These are phyloP conservation scores for Bombus waltoni DNA, from an alignment of 1,140 invertebrate genomes.

Conservation along the genomic window DNA sequence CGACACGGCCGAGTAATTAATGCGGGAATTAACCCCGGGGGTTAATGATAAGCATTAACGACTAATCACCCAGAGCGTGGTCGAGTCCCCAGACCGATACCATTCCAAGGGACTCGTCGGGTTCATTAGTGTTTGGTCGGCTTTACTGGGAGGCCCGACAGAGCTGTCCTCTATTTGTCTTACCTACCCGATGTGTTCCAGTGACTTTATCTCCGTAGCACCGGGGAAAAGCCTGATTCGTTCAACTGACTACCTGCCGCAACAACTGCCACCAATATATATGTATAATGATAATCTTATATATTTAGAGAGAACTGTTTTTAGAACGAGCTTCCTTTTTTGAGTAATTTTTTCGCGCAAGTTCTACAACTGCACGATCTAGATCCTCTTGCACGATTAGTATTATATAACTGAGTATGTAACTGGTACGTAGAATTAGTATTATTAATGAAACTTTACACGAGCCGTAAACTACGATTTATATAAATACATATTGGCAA, in stretches of 20 bases:
- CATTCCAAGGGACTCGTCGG: conserved; percentile 59
- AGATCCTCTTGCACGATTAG: too few relatives aligned
- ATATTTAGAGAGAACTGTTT: not conserved
- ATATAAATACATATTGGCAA: too few relatives aligned
- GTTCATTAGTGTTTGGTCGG: conserved; percentile 64
- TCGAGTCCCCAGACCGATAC: conserved; percentile 55
- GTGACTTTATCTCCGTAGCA: conserved; percentile 39
- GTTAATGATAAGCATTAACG: conserved; percentile 79
- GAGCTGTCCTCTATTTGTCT: conserved; percentile 61
- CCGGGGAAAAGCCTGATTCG: conserved; percentile 32
- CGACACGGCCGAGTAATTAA: conserved; percentile 69
- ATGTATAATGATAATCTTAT: not conserved
- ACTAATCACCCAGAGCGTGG: conserved; percentile 73
- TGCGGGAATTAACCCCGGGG: conserved; percentile 75
- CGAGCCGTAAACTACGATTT: too few relatives aligned
- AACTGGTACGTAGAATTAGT: too few relatives aligned
- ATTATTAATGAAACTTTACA: too few relatives aligned
- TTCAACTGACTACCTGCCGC: not conserved
- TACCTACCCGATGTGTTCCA: conserved; percentile 28
- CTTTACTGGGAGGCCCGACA: conserved; percentile 43
- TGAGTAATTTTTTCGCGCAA: not conserved
- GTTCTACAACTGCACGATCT: too few relatives aligned
- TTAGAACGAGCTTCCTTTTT: too few relatives aligned
- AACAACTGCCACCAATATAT: not conserved
- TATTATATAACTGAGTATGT: too few relatives aligned